Base-by-base conservation (phyloP, 2,888 invertebrate species). In the Polydrusus cervinus region DNA sequence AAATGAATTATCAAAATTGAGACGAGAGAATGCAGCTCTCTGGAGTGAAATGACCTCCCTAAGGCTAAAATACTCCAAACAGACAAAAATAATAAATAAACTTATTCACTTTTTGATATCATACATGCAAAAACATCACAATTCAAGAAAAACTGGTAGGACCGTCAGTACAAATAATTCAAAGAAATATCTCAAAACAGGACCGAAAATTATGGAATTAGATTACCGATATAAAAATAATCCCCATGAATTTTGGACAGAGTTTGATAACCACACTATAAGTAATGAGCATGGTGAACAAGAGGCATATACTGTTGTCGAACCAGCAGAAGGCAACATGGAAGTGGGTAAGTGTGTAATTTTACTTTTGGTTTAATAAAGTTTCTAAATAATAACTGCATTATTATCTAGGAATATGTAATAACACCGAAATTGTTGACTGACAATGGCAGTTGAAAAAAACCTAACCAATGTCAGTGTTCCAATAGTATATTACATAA, bases 21-120 rank as follows among this genome's bases (percentile, higher is more conserved):
- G 80, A 71, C 79, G 80, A 49, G 83, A 83, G 72, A 83, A 82
- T 74, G 76, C 78, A n/a, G 78, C 82, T 9, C 62, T 83, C 7
- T 82, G 82, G 81, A 78, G 73, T 49, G 82, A 83, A 78, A 74
- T 83, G 30, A 80, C 79, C 49, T 78, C 77, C 40, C 76, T 83
- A 49, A 78, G 81, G 65, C 25, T 81, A 25, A 83, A 82, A 74
- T 80, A 81, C 73, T 73, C 78, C 7, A 82, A 82, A 75, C 82
- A 81, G 71, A 78, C 80, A 7, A 82, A 83, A 71, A 80, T 83
- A 38, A 80, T 83, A n/a, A 82, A 83, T 68, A 82, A 81, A 78
- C 77, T 83, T 34, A 82, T 83, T 51, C 82, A 82, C 51, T 83
- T 83, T 70, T 62, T 83, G 16, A 80, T 83, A 11, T 76, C 81